A percentile compares a stretch with the other conserved stretches of the same genome.
Conservation (phyloP, 1,140 invertebrate species). For the Batillaria attramentaria region DNA sequence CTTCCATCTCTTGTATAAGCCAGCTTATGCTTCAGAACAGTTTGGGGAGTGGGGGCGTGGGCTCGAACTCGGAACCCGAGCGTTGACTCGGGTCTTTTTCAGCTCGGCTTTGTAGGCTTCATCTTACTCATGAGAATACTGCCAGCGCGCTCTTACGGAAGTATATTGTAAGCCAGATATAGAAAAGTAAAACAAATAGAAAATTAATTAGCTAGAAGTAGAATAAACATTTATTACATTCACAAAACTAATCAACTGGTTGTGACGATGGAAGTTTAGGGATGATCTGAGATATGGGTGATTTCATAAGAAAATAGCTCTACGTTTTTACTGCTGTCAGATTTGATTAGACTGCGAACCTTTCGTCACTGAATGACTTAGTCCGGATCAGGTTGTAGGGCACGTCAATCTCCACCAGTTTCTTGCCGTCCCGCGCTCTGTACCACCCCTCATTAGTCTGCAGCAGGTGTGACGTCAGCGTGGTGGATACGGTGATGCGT, state of each 20-base stretch:
- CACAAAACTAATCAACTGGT: background rate
- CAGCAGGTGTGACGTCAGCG: constrained; percentile 38
- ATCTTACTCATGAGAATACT: no score
- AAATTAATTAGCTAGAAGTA: no score
- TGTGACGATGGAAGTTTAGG: background rate
- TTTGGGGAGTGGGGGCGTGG: no score
- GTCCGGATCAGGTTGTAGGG: constrained; percentile 40
- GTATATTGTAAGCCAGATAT: no score
- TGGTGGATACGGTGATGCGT: constrained; percentile 43
- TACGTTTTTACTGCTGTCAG: background rate
- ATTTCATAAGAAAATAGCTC: background rate
- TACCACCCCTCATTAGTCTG: constrained; percentile 49
- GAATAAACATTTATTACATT: background rate
- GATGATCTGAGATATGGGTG: background rate
- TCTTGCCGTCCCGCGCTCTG: constrained; percentile 38
- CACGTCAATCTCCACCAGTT: constrained; percentile 40
- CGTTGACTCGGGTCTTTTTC: no score
- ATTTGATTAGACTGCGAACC: no score
- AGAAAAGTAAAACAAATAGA: no score
- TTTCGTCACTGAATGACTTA: background rate
- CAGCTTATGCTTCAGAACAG: no score
- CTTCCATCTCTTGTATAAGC: no score
- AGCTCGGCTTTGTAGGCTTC: no score
- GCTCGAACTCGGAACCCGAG: no score
- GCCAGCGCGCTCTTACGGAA: no score